phyloP scores from a whole-genome alignment of 2,113 vertebrate genomes.

The Thunnus maccoyii region DNA sequence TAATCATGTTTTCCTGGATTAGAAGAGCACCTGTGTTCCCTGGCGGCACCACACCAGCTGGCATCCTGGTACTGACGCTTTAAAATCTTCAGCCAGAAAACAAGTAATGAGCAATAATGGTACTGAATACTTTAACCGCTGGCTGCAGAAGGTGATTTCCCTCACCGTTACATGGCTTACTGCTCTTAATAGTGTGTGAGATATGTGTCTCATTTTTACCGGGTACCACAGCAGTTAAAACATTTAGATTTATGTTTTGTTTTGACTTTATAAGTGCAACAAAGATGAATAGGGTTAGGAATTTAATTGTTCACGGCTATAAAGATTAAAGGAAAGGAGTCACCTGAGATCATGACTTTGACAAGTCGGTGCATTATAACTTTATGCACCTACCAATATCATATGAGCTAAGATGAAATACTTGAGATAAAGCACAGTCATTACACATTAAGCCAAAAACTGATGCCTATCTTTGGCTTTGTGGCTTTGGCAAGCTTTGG shows the following conservation, averaged over 20 bases:
- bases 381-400: neutral
- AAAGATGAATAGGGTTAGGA: neutral
- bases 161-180: conserved; percentile 14
- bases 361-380: neutral
- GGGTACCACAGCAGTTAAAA: conserved; percentile 10
- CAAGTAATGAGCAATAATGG: conserved; percentile 44
- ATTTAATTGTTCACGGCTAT: neutral
- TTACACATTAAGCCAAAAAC: neutral
- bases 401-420: neutral
- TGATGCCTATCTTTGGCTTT: neutral
- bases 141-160: conserved; percentile 18
- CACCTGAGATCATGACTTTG: neutral
- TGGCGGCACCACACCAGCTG: conserved; percentile 45
- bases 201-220: conserved; percentile 28
- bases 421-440: neutral
- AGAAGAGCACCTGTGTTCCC: conserved; percentile 40
- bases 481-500: conserved; percentile 9
- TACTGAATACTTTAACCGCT: conserved; percentile 31
- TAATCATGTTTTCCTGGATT: neutral
- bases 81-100: conserved; percentile 35
- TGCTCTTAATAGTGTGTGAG: conserved; percentile 42
- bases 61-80: neutral
- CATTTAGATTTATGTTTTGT: conserved; percentile 13
- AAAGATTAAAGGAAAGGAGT: neutral
- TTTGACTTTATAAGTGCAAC: neutral